Base-by-base conservation (phyloP, 1,140 invertebrate genomes). In the Drosophila mojavensis region DNA sequence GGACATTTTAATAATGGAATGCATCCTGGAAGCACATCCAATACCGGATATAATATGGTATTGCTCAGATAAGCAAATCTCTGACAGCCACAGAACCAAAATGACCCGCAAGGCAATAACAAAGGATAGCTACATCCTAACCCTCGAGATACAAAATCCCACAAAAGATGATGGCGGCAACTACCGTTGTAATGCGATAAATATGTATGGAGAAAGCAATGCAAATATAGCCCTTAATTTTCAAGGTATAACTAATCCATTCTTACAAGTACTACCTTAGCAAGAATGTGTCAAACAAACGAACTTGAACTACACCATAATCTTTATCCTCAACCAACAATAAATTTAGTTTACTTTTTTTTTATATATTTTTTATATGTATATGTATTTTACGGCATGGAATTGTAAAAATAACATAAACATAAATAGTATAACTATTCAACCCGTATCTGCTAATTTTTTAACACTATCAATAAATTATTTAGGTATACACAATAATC, bases 161-260 rank as follows among this genome's bases (percentile, higher is more conserved):
- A 97, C 97, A 59, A 96, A 96, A 90, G 96, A 97, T 90, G 99
- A 99, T 93, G 98, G 98, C 79, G 99, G 99, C 70, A 98, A 98
- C 93, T 99, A 99, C 94, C 96, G 98, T 91, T 99, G 98, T 94
- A 99, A 99, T 93, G 99, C 98, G 69, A 97, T 98, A 94, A 99
- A 99, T 95, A 96, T 96, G 93, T 97, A 96, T 93, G 99, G 99
- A 93, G 98, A 99, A 95, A 99, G 98, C 93, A 99, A 99, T 95
- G 99, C 99, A 79, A 99, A 99, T 94, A 99, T 99, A 94, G 97
- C 98, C 81, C 96, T 99, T 80, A 99, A 99, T 93, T 99, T 99
- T 94, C 97, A 98, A 97, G 98, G 97, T 98, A 97, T 65, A 48
- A 3, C 10, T 50, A 41, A 26, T 30, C 15, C 9, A 26, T 30